Evolutionary conservation across 2,113 vertebrate genomes (phyloP), one percentile per base, ranked within the genome.

Genomic region (Coptodon rendalli): DNA sequence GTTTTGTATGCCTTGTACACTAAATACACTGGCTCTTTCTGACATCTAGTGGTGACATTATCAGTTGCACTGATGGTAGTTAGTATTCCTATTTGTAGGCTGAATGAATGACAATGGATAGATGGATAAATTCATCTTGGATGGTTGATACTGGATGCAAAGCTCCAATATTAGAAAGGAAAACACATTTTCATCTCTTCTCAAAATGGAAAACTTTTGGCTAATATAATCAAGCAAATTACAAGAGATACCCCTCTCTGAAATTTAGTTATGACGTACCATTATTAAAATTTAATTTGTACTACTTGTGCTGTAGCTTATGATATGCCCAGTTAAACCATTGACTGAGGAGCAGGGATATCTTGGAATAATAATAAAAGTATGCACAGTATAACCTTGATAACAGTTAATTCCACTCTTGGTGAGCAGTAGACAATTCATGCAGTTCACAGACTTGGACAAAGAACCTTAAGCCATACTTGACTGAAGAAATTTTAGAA

Each of bases 1-100:
- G 24, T 27, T 59, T 56, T 19, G 14, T 59, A 12, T 56, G 14
- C 14, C 11, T 78, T 43, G 66, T 14, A 19, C 5, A 3, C 6
- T 19, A 29, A 12, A 84, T 85, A 85, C 3, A 24, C 56, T 84
- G 71, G 31, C 29, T 83, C 45, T 11, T 48, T 59, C 85, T 94
- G 94, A 90, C 92, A 90, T 90, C 93, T 94, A 90, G 87, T 91
- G 94, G 93, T 68, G 12, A 36, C 45, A 19, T 5, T 13, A 76
- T 57, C 9, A 40, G 29, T 29, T 91, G 57, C 87, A 88, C 22
- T 56, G 52, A 48, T 7, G 7, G 11, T 29, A 4, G 31, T 52
- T 54, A 36, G 19, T 6, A 17, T 9, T 14, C 6, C 24, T 52
- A 13, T 13, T 7, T 6, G 22, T 34, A 22, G 45, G 9, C 19